phyloP scores from a whole-genome alignment of 2,797 vertebrate genomes.

The Catharus ustulatus region DNA sequence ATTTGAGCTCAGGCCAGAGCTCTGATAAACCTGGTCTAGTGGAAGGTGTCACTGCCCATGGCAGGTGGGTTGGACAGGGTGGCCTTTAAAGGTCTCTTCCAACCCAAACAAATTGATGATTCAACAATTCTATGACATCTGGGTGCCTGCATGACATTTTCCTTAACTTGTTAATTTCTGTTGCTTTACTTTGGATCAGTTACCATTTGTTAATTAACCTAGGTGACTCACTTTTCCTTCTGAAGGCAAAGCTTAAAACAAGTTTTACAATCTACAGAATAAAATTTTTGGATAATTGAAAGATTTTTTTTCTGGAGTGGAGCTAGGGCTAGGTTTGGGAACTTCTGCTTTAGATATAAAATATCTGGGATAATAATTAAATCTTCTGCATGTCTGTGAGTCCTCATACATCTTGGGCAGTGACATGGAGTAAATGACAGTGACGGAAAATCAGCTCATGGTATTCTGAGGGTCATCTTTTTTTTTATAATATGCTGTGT shows the following conservation, averaged over 20 bases:
- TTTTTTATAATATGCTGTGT: neutral
- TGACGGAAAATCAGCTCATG: neutral
- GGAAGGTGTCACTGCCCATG: neutral
- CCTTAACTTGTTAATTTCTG: neutral
- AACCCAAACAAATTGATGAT: neutral
- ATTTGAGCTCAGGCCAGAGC: neutral
- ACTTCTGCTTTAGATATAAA: neutral
- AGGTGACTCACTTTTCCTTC: neutral
- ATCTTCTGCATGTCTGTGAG: neutral
- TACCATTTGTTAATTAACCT: neutral
- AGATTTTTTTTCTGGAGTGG: neutral
- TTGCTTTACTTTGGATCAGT: neutral
- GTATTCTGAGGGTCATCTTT: neutral
- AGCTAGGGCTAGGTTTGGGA: neutral
- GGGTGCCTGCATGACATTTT: neutral
- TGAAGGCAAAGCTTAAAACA: neutral
- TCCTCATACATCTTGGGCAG: neutral
- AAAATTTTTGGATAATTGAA: neutral
- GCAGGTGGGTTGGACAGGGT: neutral
- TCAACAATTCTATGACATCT: neutral
- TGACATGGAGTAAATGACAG: neutral
- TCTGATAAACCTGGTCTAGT: neutral
- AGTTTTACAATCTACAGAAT: neutral
- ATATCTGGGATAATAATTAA: neutral
- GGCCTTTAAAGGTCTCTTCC: neutral